Evolutionary conservation across 1,140 invertebrate genomes (phyloP), one percentile per base, ranked within the genome.

Genomic region (Thrips palmi): DNA sequence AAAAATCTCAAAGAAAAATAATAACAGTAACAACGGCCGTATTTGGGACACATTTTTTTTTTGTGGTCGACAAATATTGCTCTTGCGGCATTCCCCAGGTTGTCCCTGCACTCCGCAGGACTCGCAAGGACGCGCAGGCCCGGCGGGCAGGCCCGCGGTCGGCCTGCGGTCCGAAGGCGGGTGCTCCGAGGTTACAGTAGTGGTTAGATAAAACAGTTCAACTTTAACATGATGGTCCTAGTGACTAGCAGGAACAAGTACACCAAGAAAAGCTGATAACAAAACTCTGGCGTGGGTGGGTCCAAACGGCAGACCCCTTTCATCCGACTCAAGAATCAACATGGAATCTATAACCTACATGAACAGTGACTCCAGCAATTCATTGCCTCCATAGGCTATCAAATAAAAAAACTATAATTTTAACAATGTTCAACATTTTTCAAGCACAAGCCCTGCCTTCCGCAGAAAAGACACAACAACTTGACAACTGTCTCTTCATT

Each of bases 221-320:
- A 43, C 37, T 43, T 43, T 39, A 43, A 43, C 43, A 41, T 32
- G 29, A 28, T 33, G 20, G 39, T 43, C 39, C 32, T 41, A 34
- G 31, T 17, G 21, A 20, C 42, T 44, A 48, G 37, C 28, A 46
- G 39, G 42, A 46, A 48, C 43, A 47, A 42, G 24, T 40, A 44
- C 42, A 48, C 39, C 44, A 45, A 38, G 43, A 44, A 23, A 46
- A 45, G 44, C 44, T 37, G 18, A 46, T 43, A 47, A 45, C 44
- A 48, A 48, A 45, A 39, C 37, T 34, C 33, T 35, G 29, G 15
- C 39, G 20, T 43, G 43, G 33, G 40, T 27, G 39, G 40, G 28
- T 34, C 23, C 40, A 25, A 45, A 36, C n/a, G n/a, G n/a, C n/a
- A n/a, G n/a, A n/a, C n/a, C n/a, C n/a, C n/a, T n/a, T n/a, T n/a